Base-by-base conservation (phyloP, 2,888 invertebrate genomes). In the Apotomis turbidana region DNA sequence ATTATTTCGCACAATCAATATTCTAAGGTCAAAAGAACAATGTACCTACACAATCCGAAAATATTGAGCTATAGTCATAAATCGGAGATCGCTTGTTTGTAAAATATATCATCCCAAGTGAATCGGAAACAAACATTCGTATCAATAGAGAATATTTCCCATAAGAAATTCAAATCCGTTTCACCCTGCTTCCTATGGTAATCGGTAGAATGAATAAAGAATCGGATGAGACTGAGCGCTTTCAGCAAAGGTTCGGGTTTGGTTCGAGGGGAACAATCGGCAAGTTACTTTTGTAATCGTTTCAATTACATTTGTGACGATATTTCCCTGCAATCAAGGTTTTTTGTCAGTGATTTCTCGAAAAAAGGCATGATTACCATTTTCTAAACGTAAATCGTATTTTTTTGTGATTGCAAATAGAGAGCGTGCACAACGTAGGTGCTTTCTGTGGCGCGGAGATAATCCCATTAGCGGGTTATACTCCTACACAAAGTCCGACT, bases 151-250 rank as follows among this genome's bases (percentile, higher is more conserved):
- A 82, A 85, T 83, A 85, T 84, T 82, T 80, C 79, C 82, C 76
- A 80, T 84, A 85, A 89, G 85, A 89, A 85, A 88, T 87, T 87
- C 86, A 87, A 87, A 89, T 83, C 82, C 74, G 80, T 83, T 82
- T 82, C 80, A 83, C 83, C 82, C 82, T 84, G 85, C 86, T 86
- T 85, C 83, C 83, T 85, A 89, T 88, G 87, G 84, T 87, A 88
- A 89, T 89, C 83, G 83, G 75, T 78, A 76, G 86, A 87, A 88
- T 88, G 87, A 88, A 90, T 90, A 88, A 88, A 84, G 83, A 85
- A 86, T 86, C 81, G 41, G 41, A 41, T 5, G 41, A 80, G 80
- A 82, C 80, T 83, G 77, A 75, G 70, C 83, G 78, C 76, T 77
- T 81, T 75, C 62, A 70, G 71, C 77, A 74, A 73, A 68, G 78